These are phyloP conservation scores for Pavo muticus DNA, from an alignment of 2,113 vertebrate species.

Conservation along the genomic window DNA sequence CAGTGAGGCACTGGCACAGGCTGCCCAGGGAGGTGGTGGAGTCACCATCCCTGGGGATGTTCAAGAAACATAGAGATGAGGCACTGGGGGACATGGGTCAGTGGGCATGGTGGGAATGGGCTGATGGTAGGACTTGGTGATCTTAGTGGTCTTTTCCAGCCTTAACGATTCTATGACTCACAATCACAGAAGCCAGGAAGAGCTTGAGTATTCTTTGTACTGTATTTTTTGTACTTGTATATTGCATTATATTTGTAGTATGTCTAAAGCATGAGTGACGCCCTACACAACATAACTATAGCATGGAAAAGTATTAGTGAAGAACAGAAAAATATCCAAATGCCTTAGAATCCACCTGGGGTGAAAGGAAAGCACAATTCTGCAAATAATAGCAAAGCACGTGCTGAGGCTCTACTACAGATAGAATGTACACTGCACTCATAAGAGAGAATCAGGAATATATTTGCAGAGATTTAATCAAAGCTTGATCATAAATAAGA, in stretches of 20 bases:
- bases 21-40: no score
- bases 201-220: background rate
- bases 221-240: background rate
- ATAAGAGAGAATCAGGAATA: background rate
- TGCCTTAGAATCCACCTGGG: background rate
- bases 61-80: no score
- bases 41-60: no score
- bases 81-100: no score
- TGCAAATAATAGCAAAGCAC: background rate
- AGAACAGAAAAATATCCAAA: background rate
- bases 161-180: no score
- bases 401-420: background rate
- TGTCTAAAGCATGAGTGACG: background rate
- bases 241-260: background rate
- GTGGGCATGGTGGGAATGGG: no score
- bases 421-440: background rate
- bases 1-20: no score
- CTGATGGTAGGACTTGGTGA: no score
- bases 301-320: background rate
- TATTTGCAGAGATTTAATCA: background rate
- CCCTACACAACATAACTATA: background rate
- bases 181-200: background rate
- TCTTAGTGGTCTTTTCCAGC: no score
- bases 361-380: background rate
- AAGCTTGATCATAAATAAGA: background rate